A percentile compares a stretch with the other conserved stretches of the same genome.
phyloP scores from a whole-genome alignment of 92 coral and sea anemone species.

The Bergia sp. region DNA sequence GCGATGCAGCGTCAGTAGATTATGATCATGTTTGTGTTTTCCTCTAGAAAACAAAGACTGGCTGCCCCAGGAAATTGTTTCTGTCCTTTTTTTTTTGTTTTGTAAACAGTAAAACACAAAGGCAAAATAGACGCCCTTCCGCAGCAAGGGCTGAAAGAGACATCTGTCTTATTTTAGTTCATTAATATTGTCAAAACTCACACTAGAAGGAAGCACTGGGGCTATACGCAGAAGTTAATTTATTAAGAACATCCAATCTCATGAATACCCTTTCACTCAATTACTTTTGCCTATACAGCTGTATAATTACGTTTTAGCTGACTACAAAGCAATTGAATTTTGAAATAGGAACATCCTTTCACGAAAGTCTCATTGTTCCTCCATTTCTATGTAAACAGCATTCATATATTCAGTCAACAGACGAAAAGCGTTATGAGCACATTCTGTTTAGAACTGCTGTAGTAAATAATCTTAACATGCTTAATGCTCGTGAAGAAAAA shows the following conservation, averaged over 20 bases:
- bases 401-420: neutral
- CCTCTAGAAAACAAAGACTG: neutral
- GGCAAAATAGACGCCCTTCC: neutral
- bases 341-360: neutral
- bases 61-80: neutral
- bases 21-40: neutral
- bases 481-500: neutral
- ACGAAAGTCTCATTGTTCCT: neutral
- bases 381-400: neutral
- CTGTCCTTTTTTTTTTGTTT: neutral
- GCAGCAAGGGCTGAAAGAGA: neutral
- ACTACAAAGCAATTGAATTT: constrained; percentile 15
- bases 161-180: neutral
- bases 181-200: neutral
- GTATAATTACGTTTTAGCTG: neutral
- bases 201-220: neutral
- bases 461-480: neutral
- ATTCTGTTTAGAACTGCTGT: neutral
- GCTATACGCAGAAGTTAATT: neutral
- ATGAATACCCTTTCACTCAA: neutral
- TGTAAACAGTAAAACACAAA: neutral
- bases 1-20: neutral
- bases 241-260: neutral
- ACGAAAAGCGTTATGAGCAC: neutral
- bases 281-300: neutral